Conservation (phyloP, 2,888 invertebrate species). For the Ommatoiulus sabulosus region DNA sequence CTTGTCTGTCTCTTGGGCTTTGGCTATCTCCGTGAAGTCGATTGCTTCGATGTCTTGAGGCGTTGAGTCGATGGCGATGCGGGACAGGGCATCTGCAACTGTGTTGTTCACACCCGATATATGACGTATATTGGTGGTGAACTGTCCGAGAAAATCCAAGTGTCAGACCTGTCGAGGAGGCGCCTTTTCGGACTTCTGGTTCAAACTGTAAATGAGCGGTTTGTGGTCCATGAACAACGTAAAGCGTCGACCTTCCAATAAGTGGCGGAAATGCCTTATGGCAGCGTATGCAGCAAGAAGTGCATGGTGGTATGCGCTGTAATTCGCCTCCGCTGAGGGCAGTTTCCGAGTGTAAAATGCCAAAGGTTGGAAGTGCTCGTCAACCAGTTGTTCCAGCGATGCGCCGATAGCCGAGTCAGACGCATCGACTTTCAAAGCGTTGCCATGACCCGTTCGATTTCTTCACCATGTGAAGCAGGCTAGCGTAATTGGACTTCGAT, state of each 20-base stretch:
- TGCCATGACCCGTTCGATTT: too few species aligned
- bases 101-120: conserved; percentile 58
- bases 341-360: not conserved
- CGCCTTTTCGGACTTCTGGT: not conserved
- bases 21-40: not conserved
- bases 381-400: too few species aligned
- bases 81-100: conserved; percentile 56
- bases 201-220: not conserved
- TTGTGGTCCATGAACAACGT: too few species aligned
- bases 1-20: not conserved
- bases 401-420: too few species aligned
- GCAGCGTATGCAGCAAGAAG: too few species aligned
- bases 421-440: too few species aligned
- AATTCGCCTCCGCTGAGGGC: not conserved
- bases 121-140: conserved; percentile 57
- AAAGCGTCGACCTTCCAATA: too few species aligned
- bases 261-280: too few species aligned
- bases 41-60: conserved; percentile 57
- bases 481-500: not conserved
- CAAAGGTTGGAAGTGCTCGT: too few species aligned
- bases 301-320: not conserved
- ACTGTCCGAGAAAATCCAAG: not conserved
- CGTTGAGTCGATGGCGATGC: conserved; percentile 61
- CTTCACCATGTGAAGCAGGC: too few species aligned
- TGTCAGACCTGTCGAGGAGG: not conserved